These are phyloP conservation scores for Sterrhoptilus dennistouni DNA, from an alignment of 2,113 vertebrate genomes.

Conservation along the genomic window DNA sequence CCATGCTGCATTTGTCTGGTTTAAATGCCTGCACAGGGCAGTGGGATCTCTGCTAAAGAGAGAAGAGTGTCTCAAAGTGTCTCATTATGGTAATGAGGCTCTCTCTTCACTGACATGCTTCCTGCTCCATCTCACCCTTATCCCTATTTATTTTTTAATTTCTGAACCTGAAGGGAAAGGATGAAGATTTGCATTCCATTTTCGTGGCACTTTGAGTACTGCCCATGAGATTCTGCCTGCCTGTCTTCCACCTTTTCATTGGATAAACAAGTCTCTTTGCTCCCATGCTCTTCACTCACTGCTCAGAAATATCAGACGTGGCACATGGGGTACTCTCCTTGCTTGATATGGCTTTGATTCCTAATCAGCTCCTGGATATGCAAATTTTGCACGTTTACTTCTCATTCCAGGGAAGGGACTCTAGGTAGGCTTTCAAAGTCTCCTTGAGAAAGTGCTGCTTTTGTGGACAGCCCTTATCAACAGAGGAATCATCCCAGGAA, in stretches of 20 bases:
- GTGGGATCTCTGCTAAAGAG: neutral
- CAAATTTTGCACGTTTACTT: neutral
- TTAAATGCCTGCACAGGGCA: neutral
- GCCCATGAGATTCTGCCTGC: neutral
- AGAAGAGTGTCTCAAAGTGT: neutral
- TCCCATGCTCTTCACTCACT: neutral
- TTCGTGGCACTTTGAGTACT: neutral
- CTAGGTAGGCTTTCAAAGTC: neutral
- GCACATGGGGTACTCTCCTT: neutral
- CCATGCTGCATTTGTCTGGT: neutral
- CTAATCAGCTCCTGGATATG: neutral
- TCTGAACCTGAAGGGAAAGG: neutral
- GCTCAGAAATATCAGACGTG: neutral
- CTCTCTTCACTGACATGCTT: neutral
- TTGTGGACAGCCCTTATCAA: neutral
- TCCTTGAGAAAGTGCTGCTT: neutral
- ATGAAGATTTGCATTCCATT: constrained; percentile 21
- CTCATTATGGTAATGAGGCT: constrained; percentile 16
- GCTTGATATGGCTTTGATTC: neutral
- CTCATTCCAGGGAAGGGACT: neutral
- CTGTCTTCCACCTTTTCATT: neutral
- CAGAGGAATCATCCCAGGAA: neutral
- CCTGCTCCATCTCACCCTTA: neutral
- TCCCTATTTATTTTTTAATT: neutral
- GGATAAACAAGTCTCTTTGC: neutral